A percentile compares a stretch with the other conserved stretches of the same genome.
Conservation (phyloP, 1,140 invertebrate species). For the Macrostomum lignano region DNA sequence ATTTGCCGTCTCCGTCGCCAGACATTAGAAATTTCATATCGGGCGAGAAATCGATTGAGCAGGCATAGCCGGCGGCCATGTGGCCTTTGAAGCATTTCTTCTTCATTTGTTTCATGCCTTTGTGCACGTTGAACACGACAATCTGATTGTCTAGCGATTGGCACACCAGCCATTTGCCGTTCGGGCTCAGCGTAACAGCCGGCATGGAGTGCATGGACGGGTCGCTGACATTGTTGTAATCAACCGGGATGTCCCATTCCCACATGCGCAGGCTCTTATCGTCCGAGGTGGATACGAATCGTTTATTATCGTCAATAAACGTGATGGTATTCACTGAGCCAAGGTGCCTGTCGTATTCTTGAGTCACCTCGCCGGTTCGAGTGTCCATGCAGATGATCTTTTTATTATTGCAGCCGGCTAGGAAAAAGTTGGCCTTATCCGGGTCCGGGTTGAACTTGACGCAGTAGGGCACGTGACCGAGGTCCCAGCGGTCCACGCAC, state of each 20-base stretch:
- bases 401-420: conserved; percentile 89
- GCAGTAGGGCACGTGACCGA: conserved; percentile 72
- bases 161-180: conserved; percentile 93
- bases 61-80: conserved; percentile 94
- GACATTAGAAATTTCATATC: conserved; percentile 96
- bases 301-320: conserved; percentile 84
- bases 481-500: conserved; percentile 59
- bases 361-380: conserved; percentile 58
- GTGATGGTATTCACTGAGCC: conserved; percentile 94
- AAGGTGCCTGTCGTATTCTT: conserved; percentile 93
- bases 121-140: conserved; percentile 78
- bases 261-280: conserved; percentile 93
- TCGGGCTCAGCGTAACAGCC: conserved; percentile 64
- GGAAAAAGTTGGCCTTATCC: conserved; percentile 84
- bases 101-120: conserved; percentile 79
- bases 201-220: conserved; percentile 98
- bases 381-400: conserved; percentile 93
- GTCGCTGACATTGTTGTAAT: conserved; percentile 74
- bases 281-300: conserved; percentile 91
- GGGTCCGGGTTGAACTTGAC: conserved; percentile 87
- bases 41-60: conserved; percentile 78
- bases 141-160: conserved; percentile 99
- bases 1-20: conserved; percentile 95
- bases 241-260: conserved; percentile 51
- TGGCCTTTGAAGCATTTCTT: conserved; percentile 93